Conservation (phyloP, 2,797 vertebrate genomes). For the Enteromius thamalakanensis region DNA sequence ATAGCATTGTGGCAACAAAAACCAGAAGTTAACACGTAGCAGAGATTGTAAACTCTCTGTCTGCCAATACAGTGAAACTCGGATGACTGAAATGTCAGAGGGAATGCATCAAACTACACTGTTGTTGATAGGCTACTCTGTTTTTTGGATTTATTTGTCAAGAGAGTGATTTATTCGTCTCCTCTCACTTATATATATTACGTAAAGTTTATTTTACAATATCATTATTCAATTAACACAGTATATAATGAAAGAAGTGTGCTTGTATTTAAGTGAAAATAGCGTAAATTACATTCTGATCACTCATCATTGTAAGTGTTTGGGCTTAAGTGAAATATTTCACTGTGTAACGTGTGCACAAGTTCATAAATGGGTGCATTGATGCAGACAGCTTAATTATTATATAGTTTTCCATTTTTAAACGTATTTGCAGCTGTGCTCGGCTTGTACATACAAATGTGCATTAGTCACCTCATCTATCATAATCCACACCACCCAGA, state of each 20-base stretch:
- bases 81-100: background rate
- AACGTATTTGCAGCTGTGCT: constrained; percentile 43
- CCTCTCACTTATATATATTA: background rate
- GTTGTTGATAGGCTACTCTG: background rate
- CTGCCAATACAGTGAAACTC: constrained; percentile 1
- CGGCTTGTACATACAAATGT: constrained; percentile 30
- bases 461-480: constrained; percentile 54
- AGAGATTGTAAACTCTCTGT: background rate
- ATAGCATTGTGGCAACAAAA: background rate
- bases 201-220: background rate
- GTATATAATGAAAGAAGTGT: constrained; percentile 16
- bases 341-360: constrained; percentile 23
- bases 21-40: background rate
- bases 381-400: constrained; percentile 45
- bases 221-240: background rate
- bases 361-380: constrained; percentile 35
- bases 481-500: constrained; percentile 21
- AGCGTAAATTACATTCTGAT: constrained; percentile 41
- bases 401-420: background rate
- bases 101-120: background rate
- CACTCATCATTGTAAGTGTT: background rate
- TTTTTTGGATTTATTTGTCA: constrained; percentile 8
- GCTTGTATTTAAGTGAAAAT: constrained; percentile 23
- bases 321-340: constrained; percentile 26
- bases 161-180: constrained; percentile 19